Percentiles rank a stretch among this genome's conserved stretches.
Evolutionary conservation across 2,888 invertebrate species (phyloP).

Genomic region (Sesia bembeciformis): DNA sequence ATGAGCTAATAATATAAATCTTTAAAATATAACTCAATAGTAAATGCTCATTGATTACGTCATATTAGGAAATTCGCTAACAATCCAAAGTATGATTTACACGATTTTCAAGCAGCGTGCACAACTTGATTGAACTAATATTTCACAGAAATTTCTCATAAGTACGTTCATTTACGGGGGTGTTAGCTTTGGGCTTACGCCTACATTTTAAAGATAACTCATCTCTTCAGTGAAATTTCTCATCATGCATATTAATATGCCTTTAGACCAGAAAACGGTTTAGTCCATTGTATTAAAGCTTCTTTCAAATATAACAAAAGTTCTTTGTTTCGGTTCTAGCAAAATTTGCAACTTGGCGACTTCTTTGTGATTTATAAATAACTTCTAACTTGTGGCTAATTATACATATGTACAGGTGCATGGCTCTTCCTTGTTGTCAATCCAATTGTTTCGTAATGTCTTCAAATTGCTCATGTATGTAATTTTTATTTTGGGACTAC

Average conservation of each 20-base stretch:
- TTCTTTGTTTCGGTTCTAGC: slow-evolving; percentile 4
- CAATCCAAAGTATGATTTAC: not conserved
- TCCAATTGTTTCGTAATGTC: not conserved
- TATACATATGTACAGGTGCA: not conserved
- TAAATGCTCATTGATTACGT: no score
- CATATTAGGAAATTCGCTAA: not conserved
- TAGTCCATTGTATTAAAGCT: no score
- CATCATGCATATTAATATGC: no score
- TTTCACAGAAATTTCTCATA: not conserved
- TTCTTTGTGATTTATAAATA: slow-evolving; percentile 8
- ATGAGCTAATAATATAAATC: no score
- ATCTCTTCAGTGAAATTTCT: no score
- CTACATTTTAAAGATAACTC: no score
- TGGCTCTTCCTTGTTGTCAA: not conserved
- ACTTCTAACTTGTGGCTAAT: slow-evolving; percentile 7
- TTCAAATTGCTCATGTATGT: not conserved
- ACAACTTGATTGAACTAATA: not conserved
- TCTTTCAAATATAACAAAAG: no score
- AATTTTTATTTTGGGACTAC: not conserved
- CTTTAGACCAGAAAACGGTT: no score
- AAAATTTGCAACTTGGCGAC: slow-evolving; percentile 18
- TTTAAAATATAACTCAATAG: no score
- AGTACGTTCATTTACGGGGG: not conserved
- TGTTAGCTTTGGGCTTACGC: no score
- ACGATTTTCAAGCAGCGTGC: not conserved